These are phyloP conservation scores for Natator depressus DNA, from an alignment of 2,113 vertebrate species.

Conservation along the genomic window DNA sequence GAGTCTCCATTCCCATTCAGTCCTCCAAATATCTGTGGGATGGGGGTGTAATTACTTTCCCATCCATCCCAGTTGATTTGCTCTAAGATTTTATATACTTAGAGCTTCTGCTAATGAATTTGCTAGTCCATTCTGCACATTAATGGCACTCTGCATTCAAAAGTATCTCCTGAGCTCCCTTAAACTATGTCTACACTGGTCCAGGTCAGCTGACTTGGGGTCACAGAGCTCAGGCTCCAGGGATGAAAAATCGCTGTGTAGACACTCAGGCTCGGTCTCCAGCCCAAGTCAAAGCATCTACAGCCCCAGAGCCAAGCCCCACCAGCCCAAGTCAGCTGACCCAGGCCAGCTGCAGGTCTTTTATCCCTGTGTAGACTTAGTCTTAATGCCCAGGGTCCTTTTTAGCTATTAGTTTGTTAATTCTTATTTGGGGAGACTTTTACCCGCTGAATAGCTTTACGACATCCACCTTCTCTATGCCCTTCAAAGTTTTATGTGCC, in stretches of 20 bases:
- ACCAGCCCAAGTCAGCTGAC: background rate
- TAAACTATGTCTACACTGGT: background rate
- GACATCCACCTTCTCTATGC: background rate
- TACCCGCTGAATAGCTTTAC: background rate
- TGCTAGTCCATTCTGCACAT: background rate
- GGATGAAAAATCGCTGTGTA: background rate
- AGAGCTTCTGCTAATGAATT: background rate
- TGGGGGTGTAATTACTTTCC: background rate
- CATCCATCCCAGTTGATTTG: background rate
- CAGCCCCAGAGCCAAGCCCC: background rate
- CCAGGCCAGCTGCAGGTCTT: background rate
- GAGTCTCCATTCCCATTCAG: background rate
- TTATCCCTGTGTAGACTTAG: background rate
- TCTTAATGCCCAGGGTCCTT: background rate
- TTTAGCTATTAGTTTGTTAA: background rate
- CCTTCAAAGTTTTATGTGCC: background rate
- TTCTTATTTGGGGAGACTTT: background rate
- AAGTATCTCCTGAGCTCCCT: background rate
- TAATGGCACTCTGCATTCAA: background rate
- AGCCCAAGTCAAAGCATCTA: background rate
- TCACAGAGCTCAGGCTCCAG: background rate
- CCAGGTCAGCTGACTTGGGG: background rate
- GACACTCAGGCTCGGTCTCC: background rate
- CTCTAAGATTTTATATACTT: background rate
- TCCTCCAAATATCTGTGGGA: background rate